Conservation (phyloP, 2,888 invertebrate genomes). For the Isoperla grammatica region DNA sequence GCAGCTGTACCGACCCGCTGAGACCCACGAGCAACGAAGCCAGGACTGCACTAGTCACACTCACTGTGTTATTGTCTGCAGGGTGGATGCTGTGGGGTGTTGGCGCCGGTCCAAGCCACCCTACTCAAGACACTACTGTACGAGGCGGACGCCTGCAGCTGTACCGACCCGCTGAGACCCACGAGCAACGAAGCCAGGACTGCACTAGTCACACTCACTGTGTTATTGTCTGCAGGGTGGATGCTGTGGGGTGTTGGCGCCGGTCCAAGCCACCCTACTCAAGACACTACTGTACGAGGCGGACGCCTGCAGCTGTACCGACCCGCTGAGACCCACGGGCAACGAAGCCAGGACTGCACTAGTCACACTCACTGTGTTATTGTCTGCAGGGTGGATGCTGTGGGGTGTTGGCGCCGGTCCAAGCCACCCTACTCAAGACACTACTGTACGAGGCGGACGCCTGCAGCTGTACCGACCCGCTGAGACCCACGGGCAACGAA, state of each 20-base stretch:
- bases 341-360: conserved; percentile 4
- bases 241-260: conserved; percentile 49
- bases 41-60: conserved; percentile 8
- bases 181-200: conserved; percentile 16
- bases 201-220: conserved; percentile 12
- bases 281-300: conserved; percentile 43
- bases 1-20: conserved; percentile 19
- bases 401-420: conserved; percentile 49
- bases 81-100: conserved; percentile 50
- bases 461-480: conserved; percentile 18
- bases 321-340: conserved; percentile 20
- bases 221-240: too few relatives aligned
- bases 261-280: conserved; percentile 47
- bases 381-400: conserved; percentile 50
- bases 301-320: conserved; percentile 11
- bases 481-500: conserved; percentile 18
- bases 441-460: conserved; percentile 39
- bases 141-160: conserved; percentile 15
- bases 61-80: too few relatives aligned
- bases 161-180: conserved; percentile 19
- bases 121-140: conserved; percentile 46
- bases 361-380: background rate
- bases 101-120: conserved; percentile 48
- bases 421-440: conserved; percentile 46
- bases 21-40: conserved; percentile 19